Conservation (phyloP, 2,113 vertebrate genomes). For the Alaudala cheleensis region DNA sequence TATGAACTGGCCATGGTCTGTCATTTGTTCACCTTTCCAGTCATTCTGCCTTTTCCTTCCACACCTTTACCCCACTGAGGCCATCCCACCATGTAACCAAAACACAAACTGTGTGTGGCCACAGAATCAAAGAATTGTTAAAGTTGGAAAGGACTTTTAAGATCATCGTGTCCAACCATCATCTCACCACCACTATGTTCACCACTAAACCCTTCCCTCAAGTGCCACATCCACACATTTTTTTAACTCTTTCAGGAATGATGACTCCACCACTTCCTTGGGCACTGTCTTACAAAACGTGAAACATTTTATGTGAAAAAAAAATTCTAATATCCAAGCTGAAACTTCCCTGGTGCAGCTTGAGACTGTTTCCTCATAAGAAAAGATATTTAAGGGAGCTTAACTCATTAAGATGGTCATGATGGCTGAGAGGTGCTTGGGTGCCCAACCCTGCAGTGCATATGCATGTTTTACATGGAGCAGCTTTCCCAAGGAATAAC, state of each 20-base stretch:
- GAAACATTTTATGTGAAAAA: not conserved
- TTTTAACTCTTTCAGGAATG: not conserved
- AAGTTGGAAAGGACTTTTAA: not conserved
- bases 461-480: not conserved
- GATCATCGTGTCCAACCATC: accelerated
- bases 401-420: not conserved
- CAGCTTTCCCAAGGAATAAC: not conserved
- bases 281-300: not conserved
- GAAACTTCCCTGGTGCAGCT: not conserved
- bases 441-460: not conserved
- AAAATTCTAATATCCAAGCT: not conserved
- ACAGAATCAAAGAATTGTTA: not conserved
- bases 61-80: not conserved
- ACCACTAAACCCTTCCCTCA: not conserved
- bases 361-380: accelerated
- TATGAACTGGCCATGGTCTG: not conserved
- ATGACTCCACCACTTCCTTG: not conserved
- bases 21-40: not conserved
- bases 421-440: not conserved
- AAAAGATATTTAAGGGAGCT: not conserved
- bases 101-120: not conserved
- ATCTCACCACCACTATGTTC: not conserved
- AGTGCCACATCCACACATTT: not conserved
- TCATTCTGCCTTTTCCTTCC: not conserved
- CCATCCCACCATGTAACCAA: not conserved